A percentile compares a stretch with the other conserved stretches of the same genome.
Evolutionary conservation across 2,113 vertebrate genomes (phyloP).

Genomic region (Catharus fuscescens): DNA sequence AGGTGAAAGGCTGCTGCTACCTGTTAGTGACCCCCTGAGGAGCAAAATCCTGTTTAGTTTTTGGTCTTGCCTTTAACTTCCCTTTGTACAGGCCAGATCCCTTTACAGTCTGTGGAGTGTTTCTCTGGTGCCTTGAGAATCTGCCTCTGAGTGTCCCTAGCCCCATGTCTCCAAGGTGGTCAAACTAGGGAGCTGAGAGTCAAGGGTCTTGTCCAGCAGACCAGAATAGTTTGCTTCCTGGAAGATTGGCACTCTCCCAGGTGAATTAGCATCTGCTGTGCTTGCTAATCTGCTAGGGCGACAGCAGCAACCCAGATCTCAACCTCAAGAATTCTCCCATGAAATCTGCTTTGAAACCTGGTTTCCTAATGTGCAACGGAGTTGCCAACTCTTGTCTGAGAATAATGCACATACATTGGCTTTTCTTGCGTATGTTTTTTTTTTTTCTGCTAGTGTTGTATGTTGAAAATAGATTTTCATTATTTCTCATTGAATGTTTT

Average conservation of each 20-base stretch:
- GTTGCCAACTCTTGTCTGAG: not conserved
- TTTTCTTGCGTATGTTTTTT: accelerated
- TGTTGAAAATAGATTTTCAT: not conserved
- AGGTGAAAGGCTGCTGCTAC: not conserved
- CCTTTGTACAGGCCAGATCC: not conserved
- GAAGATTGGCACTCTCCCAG: not conserved
- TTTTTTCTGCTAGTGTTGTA: not conserved
- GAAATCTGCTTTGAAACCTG: not conserved
- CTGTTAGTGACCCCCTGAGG: not conserved
- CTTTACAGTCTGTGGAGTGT: not conserved
- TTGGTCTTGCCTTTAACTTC: not conserved
- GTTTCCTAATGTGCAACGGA: not conserved
- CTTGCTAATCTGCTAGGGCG: not conserved
- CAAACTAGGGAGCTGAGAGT: not conserved
- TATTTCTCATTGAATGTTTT: not conserved
- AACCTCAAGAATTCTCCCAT: not conserved
- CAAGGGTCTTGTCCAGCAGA: accelerated
- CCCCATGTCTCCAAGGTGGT: accelerated
- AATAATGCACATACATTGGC: accelerated
- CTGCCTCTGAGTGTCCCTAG: not conserved
- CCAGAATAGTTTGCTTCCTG: not conserved
- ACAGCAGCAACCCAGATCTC: not conserved
- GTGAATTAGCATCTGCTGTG: not conserved
- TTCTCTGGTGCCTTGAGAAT: not conserved
- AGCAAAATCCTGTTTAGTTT: not conserved